Percentiles rank a stretch among this genome's conserved stretches.
Conservation (phyloP, 2,888 invertebrate genomes). For the Himalopsyche anomala region DNA sequence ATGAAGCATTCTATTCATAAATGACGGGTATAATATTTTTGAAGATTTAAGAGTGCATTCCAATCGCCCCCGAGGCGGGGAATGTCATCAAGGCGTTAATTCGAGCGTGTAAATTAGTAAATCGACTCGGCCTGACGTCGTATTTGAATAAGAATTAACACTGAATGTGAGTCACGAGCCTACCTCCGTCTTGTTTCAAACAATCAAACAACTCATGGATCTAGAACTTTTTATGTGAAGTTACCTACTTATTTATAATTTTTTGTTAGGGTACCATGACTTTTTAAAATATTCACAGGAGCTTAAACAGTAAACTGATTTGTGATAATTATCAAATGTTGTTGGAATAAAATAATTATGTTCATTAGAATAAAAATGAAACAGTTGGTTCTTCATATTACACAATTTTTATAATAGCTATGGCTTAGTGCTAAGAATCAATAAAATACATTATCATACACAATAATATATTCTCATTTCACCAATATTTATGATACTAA, state of each 20-base stretch:
- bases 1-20: constrained; percentile 6
- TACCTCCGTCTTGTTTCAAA: constrained; percentile 29
- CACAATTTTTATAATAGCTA: too few relatives aligned
- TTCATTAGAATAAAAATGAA: too few relatives aligned
- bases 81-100: constrained; percentile 57
- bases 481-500: too few relatives aligned
- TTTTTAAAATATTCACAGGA: too few relatives aligned
- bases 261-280: too few relatives aligned
- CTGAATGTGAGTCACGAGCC: constrained; percentile 46
- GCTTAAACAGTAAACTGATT: too few relatives aligned
- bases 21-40: constrained; percentile 17
- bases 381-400: too few relatives aligned
- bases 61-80: constrained; percentile 49
- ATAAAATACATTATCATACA: too few relatives aligned
- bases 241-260: background rate
- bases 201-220: constrained; percentile 7
- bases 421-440: too few relatives aligned
- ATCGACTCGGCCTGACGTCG: constrained; percentile 38
- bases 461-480: too few relatives aligned
- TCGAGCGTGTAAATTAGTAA: constrained; percentile 61
- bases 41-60: constrained; percentile 27
- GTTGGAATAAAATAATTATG: too few relatives aligned
- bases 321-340: too few relatives aligned
- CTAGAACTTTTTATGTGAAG: background rate
- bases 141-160: constrained; percentile 60